These are phyloP conservation scores for Meandrusa payeni DNA, from an alignment of 2,888 invertebrate genomes.

Conservation along the genomic window DNA sequence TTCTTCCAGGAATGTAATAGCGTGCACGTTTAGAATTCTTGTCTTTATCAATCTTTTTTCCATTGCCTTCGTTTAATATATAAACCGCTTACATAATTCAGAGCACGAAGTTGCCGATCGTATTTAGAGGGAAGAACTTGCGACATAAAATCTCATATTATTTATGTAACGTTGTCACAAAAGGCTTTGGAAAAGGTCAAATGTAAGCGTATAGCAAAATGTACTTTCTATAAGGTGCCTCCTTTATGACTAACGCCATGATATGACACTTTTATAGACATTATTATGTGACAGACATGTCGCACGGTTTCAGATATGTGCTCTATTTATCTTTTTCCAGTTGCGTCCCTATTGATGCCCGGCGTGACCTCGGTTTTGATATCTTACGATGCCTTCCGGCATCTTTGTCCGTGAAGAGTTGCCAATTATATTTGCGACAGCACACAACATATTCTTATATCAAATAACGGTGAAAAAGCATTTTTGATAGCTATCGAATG, in stretches of 20 bases:
- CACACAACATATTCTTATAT: no score
- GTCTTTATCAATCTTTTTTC: conserved; percentile 23
- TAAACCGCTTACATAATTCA: conserved; percentile 22
- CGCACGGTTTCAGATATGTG: no score
- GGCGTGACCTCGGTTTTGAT: no score
- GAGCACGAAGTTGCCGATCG: conserved; percentile 19
- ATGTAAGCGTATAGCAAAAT: conserved; percentile 9
- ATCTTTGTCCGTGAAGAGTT: no score
- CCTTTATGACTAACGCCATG: background rate
- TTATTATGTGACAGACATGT: no score
- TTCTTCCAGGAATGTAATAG: conserved; percentile 8
- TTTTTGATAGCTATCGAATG: no score
- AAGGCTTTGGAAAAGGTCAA: conserved; percentile 21
- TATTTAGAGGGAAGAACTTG: conserved; percentile 22
- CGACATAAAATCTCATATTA: conserved; percentile 22
- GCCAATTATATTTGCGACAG: no score
- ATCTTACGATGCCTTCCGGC: no score
- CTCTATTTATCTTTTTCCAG: no score
- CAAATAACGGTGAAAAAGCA: no score
- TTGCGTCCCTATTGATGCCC: no score
- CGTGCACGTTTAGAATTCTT: conserved; percentile 17
- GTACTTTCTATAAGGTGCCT: conserved; percentile 17
- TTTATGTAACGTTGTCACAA: conserved; percentile 20
- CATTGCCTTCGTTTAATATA: conserved; percentile 17
- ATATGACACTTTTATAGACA: background rate